Conservation (phyloP, 2,797 vertebrate genomes). For the Microchirus variegatus region DNA sequence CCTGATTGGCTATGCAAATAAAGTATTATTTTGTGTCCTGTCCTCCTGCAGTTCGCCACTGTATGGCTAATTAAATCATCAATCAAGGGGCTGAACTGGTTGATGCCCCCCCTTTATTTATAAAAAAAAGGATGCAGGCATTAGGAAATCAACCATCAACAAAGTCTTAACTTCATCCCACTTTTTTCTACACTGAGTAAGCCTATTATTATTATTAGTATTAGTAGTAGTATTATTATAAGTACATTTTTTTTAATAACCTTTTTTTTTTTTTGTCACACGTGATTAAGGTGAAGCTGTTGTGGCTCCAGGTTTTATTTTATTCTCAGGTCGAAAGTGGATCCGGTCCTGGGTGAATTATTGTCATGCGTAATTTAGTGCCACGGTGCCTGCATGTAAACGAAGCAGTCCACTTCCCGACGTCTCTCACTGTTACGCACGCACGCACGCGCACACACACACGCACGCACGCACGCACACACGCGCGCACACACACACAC, state of each 20-base stretch:
- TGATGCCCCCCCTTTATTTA: conserved; percentile 75
- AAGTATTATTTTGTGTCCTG: conserved; percentile 80
- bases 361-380: conserved; percentile 65
- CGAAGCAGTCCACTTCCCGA: conserved; percentile 34
- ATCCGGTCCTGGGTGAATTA: conserved; percentile 63
- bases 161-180: conserved; percentile 11
- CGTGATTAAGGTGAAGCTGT: conserved; percentile 10
- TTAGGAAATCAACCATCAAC: conserved; percentile 45
- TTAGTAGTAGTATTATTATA: too few relatives aligned
- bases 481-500: conserved; percentile 14
- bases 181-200: background rate
- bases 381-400: conserved; percentile 56
- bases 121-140: conserved; percentile 78
- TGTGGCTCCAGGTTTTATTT: conserved; percentile 9
- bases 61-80: conserved; percentile 99
- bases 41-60: conserved; percentile 88
- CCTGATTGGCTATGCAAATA: conserved; percentile 94
- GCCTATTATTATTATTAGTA: too few relatives aligned
- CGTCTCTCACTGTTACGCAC: conserved; percentile 11
- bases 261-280: background rate
- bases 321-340: conserved; percentile 35
- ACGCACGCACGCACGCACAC: conserved; percentile 8
- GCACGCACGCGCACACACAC: conserved; percentile 20
- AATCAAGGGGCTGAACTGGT: conserved; percentile 90
- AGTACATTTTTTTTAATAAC: background rate